Evolutionary conservation across 2,797 vertebrate genomes (phyloP).

Genomic region (Artibeus lituratus): DNA sequence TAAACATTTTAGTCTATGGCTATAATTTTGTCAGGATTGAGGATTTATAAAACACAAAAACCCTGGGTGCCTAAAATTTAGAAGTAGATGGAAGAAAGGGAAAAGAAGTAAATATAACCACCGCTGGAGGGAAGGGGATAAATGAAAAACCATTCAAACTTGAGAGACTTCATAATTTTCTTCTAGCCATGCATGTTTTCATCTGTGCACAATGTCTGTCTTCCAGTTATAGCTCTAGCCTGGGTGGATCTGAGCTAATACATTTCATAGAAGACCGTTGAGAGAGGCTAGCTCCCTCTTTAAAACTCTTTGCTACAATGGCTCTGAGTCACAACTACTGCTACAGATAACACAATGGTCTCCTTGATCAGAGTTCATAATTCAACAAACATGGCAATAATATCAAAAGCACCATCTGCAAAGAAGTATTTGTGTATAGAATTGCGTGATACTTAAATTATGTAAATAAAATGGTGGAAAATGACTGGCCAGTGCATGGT

Average conservation of each 20-base stretch:
- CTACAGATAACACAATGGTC: background rate
- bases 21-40: background rate
- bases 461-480: conserved; percentile 33
- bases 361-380: background rate
- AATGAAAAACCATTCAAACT: background rate
- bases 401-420: conserved; percentile 30
- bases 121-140: background rate
- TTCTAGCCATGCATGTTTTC: background rate
- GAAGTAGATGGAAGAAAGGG: background rate
- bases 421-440: background rate
- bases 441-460: conserved; percentile 47
- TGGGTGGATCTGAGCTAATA: background rate
- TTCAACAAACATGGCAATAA: background rate
- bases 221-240: background rate
- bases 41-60: background rate
- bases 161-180: background rate
- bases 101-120: background rate
- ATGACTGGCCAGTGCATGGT: conserved; percentile 22
- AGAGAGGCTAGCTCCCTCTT: background rate
- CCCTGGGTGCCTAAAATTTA: background rate
- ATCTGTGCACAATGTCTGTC: background rate
- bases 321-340: conserved; percentile 24
- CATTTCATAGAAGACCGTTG: background rate
- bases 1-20: background rate
- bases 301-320: background rate